These are phyloP conservation scores for Macrotrachela quadricornifera DNA, from an alignment of 1,140 invertebrate genomes.

Conservation along the genomic window DNA sequence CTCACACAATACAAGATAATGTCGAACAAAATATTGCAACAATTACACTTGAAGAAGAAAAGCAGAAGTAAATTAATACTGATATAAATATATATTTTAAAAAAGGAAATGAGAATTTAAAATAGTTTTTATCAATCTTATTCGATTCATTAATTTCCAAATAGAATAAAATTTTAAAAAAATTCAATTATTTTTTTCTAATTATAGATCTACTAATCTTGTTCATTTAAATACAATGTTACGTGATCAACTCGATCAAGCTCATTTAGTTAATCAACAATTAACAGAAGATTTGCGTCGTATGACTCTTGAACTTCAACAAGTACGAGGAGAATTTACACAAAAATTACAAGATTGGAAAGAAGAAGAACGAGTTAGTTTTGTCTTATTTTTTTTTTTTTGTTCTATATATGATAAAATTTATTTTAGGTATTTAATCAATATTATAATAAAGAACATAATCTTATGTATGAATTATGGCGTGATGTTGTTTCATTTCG, in stretches of 20 bases:
- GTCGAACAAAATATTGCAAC: neutral
- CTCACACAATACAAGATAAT: neutral
- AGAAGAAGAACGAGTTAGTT: conserved; percentile 57
- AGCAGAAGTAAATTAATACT: conserved; percentile 1
- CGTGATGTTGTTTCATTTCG: conserved; percentile 64
- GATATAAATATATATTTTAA: no score
- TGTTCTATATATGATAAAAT: neutral
- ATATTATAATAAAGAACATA: conserved; percentile 65
- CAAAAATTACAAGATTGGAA: conserved; percentile 78
- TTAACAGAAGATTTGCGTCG: conserved; percentile 69
- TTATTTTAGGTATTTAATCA: conserved; percentile 49
- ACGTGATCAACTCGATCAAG: conserved; percentile 68
- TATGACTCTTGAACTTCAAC: conserved; percentile 67
- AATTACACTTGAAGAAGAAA: neutral
- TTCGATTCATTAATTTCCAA: no score
- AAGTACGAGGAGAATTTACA: conserved; percentile 58
- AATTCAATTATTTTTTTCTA: no score
- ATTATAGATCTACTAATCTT: conserved; percentile 41
- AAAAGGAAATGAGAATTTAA: neutral
- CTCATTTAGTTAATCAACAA: conserved; percentile 64
- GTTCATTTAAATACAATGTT: conserved; percentile 54
- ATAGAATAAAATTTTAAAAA: neutral
- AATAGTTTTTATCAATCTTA: neutral
- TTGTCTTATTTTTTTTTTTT: neutral
- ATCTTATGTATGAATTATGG: conserved; percentile 61